phyloP scores from a whole-genome alignment of 1,140 invertebrate genomes.

The Drosophila ogumai region DNA sequence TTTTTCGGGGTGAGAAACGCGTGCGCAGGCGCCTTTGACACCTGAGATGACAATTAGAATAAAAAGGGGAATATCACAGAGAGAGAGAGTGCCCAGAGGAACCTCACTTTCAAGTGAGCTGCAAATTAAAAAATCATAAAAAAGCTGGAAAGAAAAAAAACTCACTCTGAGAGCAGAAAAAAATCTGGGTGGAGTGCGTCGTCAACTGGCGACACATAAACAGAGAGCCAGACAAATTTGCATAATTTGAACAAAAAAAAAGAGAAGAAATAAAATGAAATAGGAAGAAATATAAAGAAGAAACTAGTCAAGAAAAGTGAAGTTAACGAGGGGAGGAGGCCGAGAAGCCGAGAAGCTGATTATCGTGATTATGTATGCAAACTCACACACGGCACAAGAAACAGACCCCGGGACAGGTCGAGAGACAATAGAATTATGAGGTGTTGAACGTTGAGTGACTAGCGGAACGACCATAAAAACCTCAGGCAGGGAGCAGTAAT shows the following conservation, averaged over 20 bases:
- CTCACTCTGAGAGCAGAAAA: constrained; percentile 35
- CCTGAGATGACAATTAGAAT: constrained; percentile 70
- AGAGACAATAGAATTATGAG: constrained; percentile 83
- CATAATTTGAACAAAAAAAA: constrained; percentile 65
- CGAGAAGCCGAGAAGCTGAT: constrained; percentile 64
- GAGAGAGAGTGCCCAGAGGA: constrained; percentile 4
- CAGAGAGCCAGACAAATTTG: constrained; percentile 63
- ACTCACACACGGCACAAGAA: constrained; percentile 45
- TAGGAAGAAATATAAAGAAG: constrained; percentile 24
- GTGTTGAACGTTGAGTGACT: constrained; percentile 76
- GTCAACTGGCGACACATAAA: constrained; percentile 59
- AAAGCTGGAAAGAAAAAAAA: constrained; percentile 37
- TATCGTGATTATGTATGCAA: constrained; percentile 78
- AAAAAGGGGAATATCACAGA: constrained; percentile 11
- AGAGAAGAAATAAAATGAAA: constrained; percentile 8
- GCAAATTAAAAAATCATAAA: constrained; percentile 81
- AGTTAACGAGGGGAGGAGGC: constrained; percentile 64
- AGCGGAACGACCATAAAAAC: constrained; percentile 68
- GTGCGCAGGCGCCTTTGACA: constrained; percentile 74
- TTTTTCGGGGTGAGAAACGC: constrained; percentile 51
- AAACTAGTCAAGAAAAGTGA: constrained; percentile 59
- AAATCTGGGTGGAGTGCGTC: constrained; percentile 69
- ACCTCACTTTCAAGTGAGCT: constrained; percentile 64
- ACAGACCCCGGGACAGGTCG: constrained; percentile 43
- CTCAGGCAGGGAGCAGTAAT: constrained; percentile 10